Conservation (phyloP, 2,888 invertebrate genomes). For the Lasioglossum villosulum region DNA sequence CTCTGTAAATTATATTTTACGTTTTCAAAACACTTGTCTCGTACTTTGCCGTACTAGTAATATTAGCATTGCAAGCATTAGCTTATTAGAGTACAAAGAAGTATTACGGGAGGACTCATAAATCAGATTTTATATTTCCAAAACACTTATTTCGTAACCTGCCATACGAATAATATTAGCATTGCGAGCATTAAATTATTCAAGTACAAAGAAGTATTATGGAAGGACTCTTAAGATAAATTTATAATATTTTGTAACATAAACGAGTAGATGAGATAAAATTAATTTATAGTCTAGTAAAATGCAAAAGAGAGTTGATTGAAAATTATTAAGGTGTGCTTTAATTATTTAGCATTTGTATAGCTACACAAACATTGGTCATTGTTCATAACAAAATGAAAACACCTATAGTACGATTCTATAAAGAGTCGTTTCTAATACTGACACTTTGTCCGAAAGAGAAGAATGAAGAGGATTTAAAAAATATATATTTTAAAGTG, state of each 20-base stretch:
- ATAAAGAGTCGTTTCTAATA: neutral
- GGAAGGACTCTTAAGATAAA: neutral
- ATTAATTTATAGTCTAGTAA: neutral
- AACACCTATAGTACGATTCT: neutral
- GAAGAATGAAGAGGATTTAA: conserved; percentile 51
- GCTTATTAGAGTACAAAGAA: too few species aligned
- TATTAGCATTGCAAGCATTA: too few species aligned
- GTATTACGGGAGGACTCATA: too few species aligned
- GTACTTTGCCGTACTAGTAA: too few species aligned
- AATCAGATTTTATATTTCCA: too few species aligned
- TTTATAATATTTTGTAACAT: neutral
- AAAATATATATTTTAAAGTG: conserved; percentile 22
- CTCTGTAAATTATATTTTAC: too few species aligned
- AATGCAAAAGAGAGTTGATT: neutral
- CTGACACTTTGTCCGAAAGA: conserved; percentile 20
- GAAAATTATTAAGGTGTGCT: conserved; percentile 46
- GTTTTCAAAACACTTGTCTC: too few species aligned
- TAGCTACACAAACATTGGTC: neutral
- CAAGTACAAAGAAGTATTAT: neutral
- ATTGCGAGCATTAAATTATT: neutral
- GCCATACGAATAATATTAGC: neutral
- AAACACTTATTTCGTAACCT: neutral
- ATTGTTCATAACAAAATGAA: neutral
- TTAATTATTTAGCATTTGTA: conserved; percentile 24
- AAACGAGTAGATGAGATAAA: neutral